Evolutionary conservation across 2,113 vertebrate genomes (phyloP), one percentile per base, ranked within the genome.

Genomic region (Pelmatolapia mariae): DNA sequence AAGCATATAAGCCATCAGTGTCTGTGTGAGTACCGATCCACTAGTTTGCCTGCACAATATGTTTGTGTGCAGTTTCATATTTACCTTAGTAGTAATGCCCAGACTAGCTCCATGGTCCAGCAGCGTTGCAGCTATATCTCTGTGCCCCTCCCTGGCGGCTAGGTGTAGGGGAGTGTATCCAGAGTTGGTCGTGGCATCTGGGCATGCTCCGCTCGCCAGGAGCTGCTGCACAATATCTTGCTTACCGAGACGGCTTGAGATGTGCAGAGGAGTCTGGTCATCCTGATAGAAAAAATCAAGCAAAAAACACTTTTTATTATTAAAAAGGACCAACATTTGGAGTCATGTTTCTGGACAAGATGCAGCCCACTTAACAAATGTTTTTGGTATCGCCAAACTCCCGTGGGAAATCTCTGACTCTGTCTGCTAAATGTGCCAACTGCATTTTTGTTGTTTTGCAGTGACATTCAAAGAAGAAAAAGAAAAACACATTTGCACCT

Each of bases 211-310:
- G 79, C 98, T 97, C 40, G 97, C 96, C 26, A 99, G 92, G 80
- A 99, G 94, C 95, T 98, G 98, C 82, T 98, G 98, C 7, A 99
- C 98, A 18, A 99, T 99, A 83, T 99, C 98, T 1, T 97, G 97
- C 90, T 99, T 99, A 2, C 98, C 99, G 57, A 99, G 94, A 6
- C 98, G 97, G 66, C 98, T 98, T 10, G 98, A 97, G 89, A 99
- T 99, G 94, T 99, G 99, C 92, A 99, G 96, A 0, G 99, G 98
- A 0, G 98, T 99, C 95, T 99, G 99, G 94, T 99, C 98, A 73
- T 99, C 99, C 99, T 99, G 92, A 29, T 8, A 84, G 10, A 57
- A 26, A 26, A 52, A n/a, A 19, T 73, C 38, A 31, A 57, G 18
- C 52, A 40, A 26, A 40, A 76, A 76, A 59, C 31, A 83, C 10